Base-by-base conservation (phyloP, 2,113 vertebrate species). In the Thunnus maccoyii region DNA sequence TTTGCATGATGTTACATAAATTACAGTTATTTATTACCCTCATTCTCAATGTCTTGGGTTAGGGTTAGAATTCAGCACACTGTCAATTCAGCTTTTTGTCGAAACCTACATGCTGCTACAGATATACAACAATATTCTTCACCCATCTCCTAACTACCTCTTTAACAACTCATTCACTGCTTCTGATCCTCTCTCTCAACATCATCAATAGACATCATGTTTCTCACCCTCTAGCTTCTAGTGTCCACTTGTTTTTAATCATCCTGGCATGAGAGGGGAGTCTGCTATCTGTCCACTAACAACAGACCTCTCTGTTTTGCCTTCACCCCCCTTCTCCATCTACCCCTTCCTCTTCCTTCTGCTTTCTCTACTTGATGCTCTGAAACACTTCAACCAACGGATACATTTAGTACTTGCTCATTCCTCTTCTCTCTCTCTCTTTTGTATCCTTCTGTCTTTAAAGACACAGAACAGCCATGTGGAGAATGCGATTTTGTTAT, bases 201-300 rank as follows among this genome's bases (percentile, higher is more conserved):
- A 32, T 30, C 58, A 85, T 64, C n/a, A n/a, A 41, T 32, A 27
- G 51, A 62, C 66, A 68, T 20, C 48, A 17, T 65, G 77, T 57
- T 72, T 80, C 25, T 89, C 48, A 66, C 67, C 17, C 58, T 69
- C 18, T 36, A 52, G 44, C 52, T 72, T 46, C 52, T 20, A 63
- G 44, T 69, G 71, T 74, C 75, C 36, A 14, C 70, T 79, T 65
- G 25, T 52, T 76, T 78, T 78, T 46, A 72, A 78, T 76, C 73
- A 47, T 62, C 46, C 25, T 79, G 76, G 55, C 76, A 82, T 62
- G 30, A 76, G 47, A 76, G 78, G 30, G 13, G 55, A 51, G 75
- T 88, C 78, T 79, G 76, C 70, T 62, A 27, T 88, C 78, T 83
- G 73, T 86, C 76, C 66, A 50, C 66, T 57, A 17, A 79, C 54